phyloP scores from a whole-genome alignment of 2,888 invertebrate genomes.

The Acanthoscelides obtectus region DNA sequence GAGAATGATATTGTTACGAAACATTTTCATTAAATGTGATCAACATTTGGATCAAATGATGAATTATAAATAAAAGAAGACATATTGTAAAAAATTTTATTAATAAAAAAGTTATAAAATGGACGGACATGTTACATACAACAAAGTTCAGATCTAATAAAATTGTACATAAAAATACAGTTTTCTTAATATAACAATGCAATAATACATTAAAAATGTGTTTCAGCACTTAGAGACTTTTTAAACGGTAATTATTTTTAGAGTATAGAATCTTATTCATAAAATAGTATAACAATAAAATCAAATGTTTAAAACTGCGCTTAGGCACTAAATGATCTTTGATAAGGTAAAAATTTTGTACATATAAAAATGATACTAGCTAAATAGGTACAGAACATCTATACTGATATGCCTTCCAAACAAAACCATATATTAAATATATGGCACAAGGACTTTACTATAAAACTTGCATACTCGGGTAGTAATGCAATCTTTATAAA shows the following conservation, averaged over 20 bases:
- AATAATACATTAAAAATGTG: not conserved
- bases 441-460: not conserved
- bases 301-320: not conserved
- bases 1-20: not conserved
- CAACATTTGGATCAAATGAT: not conserved
- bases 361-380: too few species aligned
- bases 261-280: too few species aligned
- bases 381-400: not conserved
- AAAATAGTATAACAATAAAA: not conserved
- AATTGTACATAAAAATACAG: not conserved
- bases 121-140: slow-evolving; percentile 15
- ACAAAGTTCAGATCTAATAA: not conserved
- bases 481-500: not conserved
- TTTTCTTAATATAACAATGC: not conserved
- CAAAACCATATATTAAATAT: slow-evolving; percentile 3
- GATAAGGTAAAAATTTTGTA: too few species aligned
- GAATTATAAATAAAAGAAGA: not conserved
- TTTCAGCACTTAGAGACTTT: not conserved
- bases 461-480: not conserved
- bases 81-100: slow-evolving; percentile 7
- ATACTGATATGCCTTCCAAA: not conserved
- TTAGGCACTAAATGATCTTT: not conserved
- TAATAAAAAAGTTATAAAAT: slow-evolving; percentile 11
- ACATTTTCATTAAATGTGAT: not conserved
- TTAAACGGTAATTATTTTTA: too few species aligned